Base-by-base conservation (phyloP, 2,888 invertebrate species). In the Drosophila mayaguana region DNA sequence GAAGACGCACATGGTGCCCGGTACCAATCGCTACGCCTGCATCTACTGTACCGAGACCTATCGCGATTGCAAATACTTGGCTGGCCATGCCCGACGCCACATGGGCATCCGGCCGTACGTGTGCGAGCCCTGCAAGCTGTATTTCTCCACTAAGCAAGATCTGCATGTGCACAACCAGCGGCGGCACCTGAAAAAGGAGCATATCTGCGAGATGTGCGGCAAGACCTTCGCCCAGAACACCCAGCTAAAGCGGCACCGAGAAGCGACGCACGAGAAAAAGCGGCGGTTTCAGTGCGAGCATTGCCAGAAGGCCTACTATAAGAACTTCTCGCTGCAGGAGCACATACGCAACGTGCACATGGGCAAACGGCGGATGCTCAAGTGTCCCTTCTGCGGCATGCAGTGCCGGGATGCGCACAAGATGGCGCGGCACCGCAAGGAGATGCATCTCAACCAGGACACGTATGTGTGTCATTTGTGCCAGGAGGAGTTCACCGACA, bases 81-180 rank as follows among this genome's bases (percentile, higher is more conserved):
- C 91, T 2, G 91, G 92, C 0, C 91, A 91, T 60, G 88, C 91
- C 0, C 85, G 91, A 0, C 89, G 91, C 0, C 91, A 91, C 60
- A 91, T 91, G 90, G 91, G 91, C 48, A 91, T 91, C 48, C 77
- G 91, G 0, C 91, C 91, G 4, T 91, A 91, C 63, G 92, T 91
- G 3, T 91, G 91, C 55, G 90, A 91, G 40, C 62, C 82, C 3
- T 91, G 91, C 40, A 91, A 91, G 28, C 72, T 91, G 25, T 91
- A 91, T 20, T 91, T 91, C 61, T 90, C 91, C 18, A 91, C 91
- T 38, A 91, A 91, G 36, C 92, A 91, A 63, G 91, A 91, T 50
- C 51, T 91, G 38, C 81, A 90, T 0, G 90, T 91, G 0, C 91
- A 91, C 73, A 91, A 91, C 36, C 92, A 91, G 71, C 83, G 91